phyloP scores from a whole-genome alignment of 2,797 vertebrate genomes.

The Chelonia mydas region DNA sequence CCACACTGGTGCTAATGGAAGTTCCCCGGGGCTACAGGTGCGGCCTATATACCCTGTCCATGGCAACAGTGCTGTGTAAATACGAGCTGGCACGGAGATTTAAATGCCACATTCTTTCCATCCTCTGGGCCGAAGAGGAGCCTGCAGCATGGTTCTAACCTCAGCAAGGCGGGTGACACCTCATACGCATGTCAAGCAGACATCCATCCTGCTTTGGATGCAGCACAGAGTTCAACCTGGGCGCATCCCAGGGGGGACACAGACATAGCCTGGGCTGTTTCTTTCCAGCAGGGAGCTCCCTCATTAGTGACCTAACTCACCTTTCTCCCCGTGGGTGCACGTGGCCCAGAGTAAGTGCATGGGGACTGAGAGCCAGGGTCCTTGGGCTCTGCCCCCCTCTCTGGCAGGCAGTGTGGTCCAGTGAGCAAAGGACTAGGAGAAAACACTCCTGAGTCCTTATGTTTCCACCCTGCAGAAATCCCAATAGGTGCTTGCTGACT shows the following conservation, averaged over 20 bases:
- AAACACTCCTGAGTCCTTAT: not conserved
- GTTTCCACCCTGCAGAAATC: not conserved
- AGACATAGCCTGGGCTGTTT: no score
- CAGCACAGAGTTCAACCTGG: not conserved
- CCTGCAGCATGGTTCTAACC: not conserved
- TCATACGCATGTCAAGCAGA: not conserved
- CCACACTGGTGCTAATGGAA: not conserved
- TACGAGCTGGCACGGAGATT: not conserved
- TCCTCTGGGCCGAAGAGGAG: not conserved
- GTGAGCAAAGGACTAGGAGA: not conserved
- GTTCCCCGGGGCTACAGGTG: not conserved
- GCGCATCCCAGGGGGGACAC: not conserved
- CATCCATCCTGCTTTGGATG: not conserved
- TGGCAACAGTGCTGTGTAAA: not conserved
- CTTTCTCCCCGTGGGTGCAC: not conserved
- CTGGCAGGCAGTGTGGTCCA: not conserved
- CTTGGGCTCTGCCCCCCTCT: not conserved
- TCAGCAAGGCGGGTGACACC: not conserved
- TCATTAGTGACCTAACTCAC: no score
- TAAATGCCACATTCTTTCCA: not conserved
- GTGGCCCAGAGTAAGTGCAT: rapidly evolving
- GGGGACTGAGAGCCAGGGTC: not conserved
- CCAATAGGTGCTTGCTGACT: no score
- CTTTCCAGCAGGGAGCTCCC: not conserved
- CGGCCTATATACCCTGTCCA: not conserved